A percentile compares a stretch with the other conserved stretches of the same genome.
Conservation (phyloP, 2,888 invertebrate genomes). For the Heteromyza rotundicornis region DNA sequence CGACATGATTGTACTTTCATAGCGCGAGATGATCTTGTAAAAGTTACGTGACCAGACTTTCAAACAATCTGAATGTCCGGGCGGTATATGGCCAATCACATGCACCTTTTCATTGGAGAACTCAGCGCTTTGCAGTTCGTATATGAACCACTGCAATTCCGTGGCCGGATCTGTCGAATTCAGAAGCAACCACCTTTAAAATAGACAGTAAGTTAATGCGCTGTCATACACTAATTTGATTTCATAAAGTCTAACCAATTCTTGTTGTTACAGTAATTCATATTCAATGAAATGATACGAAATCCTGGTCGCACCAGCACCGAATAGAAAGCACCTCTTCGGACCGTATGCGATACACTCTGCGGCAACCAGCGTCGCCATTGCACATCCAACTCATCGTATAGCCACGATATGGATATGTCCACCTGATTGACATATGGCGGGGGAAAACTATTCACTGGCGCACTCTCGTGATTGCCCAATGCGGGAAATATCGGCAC, state of each 20-base stretch:
- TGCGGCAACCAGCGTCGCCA: slow-evolving; percentile 93
- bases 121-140: slow-evolving; percentile 92
- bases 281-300: slow-evolving; percentile 91
- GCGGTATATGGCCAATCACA: slow-evolving; percentile 96
- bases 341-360: slow-evolving; percentile 84
- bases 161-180: slow-evolving; percentile 97
- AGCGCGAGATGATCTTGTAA: slow-evolving; percentile 85
- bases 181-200: slow-evolving; percentile 78
- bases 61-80: slow-evolving; percentile 90
- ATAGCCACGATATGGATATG: slow-evolving; percentile 88
- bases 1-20: slow-evolving; percentile 86
- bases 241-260: slow-evolving; percentile 73
- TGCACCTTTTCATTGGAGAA: slow-evolving; percentile 94
- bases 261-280: slow-evolving; percentile 95
- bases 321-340: slow-evolving; percentile 90
- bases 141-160: slow-evolving; percentile 93
- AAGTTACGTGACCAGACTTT: slow-evolving; percentile 97
- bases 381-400: slow-evolving; percentile 84
- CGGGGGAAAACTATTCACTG: slow-evolving; percentile 92
- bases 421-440: slow-evolving; percentile 82
- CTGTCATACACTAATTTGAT: not conserved
- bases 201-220: not conserved
- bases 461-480: slow-evolving; percentile 96
- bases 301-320: slow-evolving; percentile 89
- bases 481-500: slow-evolving; percentile 93